These are phyloP conservation scores for Istiophorus platypterus DNA, from an alignment of 2,113 vertebrate genomes.

Conservation along the genomic window DNA sequence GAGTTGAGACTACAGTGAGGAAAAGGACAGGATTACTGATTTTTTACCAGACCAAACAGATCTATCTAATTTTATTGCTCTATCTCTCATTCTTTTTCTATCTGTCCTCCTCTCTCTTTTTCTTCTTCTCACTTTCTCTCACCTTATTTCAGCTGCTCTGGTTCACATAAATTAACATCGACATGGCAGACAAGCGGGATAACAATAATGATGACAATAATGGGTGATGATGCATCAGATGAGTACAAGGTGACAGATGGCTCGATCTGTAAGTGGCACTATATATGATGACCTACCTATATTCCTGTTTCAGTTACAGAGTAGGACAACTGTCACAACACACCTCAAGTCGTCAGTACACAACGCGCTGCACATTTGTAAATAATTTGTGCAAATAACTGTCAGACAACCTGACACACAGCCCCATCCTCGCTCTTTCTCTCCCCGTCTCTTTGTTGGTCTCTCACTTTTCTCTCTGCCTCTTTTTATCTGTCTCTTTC, in stretches of 20 bases:
- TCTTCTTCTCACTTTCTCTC: conserved; percentile 1
- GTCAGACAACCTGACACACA: conserved; percentile 64
- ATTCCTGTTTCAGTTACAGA: conserved; percentile 52
- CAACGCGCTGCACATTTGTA: conserved; percentile 40
- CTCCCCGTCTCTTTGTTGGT: too few species aligned
- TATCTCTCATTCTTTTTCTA: not conserved
- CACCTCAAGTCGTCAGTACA: conserved; percentile 54
- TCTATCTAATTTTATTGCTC: not conserved
- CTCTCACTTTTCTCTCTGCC: not conserved
- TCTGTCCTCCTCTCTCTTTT: not conserved
- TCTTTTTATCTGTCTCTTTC: not conserved
- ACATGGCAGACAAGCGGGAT: conserved; percentile 2
- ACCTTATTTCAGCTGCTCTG: conserved; percentile 13
- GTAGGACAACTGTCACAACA: conserved; percentile 73
- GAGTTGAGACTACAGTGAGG: conserved; percentile 3
- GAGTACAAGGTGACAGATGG: conserved; percentile 57
- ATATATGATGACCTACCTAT: conserved; percentile 60
- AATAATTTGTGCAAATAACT: conserved; percentile 72
- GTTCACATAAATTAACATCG: conserved; percentile 54
- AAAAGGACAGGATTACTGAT: not conserved
- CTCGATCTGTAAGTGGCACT: conserved; percentile 45
- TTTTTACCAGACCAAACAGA: not conserved
- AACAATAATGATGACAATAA: conserved; percentile 54
- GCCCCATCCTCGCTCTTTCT: not conserved
- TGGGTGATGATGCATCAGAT: conserved; percentile 51